A percentile compares a stretch with the other conserved stretches of the same genome.
Conservation (phyloP, 2,113 vertebrate species). For the Felis catus region F.catus_Fca126_mat1.0 CM031412.1:112145001-112145500, state of each 20-base stretch:
- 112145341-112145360: neutral
- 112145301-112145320: neutral
- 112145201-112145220: neutral
- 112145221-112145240: neutral
- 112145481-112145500: neutral
- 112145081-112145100: neutral
- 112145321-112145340: neutral
- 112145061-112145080: neutral
- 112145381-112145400: neutral
- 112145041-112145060: neutral
- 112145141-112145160: neutral
- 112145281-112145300: accelerated
- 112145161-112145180: neutral
- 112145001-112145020: constrained; percentile 57
- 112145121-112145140: neutral
- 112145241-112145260: neutral
- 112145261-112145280: neutral
- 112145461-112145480: neutral
- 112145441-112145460: neutral
- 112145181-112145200: neutral
- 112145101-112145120: neutral
- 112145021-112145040: constrained; percentile 46
- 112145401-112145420: neutral
- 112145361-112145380: neutral
- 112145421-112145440: neutral